These are phyloP conservation scores for Leptothorax acervorum DNA, from an alignment of 2,888 invertebrate species.

Conservation along the genomic window DNA sequence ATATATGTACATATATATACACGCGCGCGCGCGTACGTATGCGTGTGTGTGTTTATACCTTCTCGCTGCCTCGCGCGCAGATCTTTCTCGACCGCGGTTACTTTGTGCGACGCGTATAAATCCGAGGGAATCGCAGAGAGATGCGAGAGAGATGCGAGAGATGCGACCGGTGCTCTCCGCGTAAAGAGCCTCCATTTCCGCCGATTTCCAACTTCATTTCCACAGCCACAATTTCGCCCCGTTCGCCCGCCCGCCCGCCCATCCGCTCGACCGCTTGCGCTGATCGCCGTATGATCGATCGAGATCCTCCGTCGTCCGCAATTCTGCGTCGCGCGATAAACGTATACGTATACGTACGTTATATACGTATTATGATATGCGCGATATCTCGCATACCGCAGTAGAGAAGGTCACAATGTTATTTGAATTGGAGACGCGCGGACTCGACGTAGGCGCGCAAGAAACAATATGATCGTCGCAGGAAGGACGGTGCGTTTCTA, in stretches of 20 bases:
- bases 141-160: constrained; percentile 34
- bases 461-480: neutral
- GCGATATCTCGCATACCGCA: neutral
- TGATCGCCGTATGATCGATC: constrained; percentile 59
- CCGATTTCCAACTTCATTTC: constrained; percentile 78
- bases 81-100: constrained; percentile 38
- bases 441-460: neutral
- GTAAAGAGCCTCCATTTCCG: constrained; percentile 80
- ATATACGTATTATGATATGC: neutral
- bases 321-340: neutral
- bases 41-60: neutral
- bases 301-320: constrained; percentile 8
- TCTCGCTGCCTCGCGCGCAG: neutral
- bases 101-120: constrained; percentile 70
- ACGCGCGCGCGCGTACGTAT: too few relatives aligned
- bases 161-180: constrained; percentile 36
- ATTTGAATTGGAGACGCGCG: constrained; percentile 19
- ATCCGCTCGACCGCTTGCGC: neutral
- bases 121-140: constrained; percentile 55
- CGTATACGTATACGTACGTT: neutral
- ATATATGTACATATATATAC: too few relatives aligned
- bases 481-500: neutral
- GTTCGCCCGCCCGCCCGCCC: neutral
- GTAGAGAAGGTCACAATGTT: constrained; percentile 22
- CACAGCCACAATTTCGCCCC: constrained; percentile 68